Evolutionary conservation across 2,888 invertebrate species (phyloP).

Genomic region (Phasia obesa): DNA sequence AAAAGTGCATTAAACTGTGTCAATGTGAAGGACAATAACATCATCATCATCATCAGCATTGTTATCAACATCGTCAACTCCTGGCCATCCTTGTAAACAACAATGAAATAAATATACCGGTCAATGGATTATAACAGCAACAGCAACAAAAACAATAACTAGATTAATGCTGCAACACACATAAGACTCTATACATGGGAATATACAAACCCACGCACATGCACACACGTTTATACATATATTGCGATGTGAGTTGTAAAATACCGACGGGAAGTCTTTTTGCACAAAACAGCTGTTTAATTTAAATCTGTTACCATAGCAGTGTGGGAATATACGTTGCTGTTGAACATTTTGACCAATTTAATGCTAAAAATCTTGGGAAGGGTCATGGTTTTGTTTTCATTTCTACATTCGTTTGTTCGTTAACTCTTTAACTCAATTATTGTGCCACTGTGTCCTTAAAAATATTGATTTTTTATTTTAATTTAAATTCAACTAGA

Average conservation of each 20-base stretch:
- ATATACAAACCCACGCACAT: neutral
- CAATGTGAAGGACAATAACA: conserved; percentile 68
- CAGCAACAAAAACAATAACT: conserved; percentile 32
- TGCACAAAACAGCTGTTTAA: conserved; percentile 53
- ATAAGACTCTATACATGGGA: neutral
- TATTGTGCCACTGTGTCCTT: conserved; percentile 39
- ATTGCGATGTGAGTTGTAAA: conserved; percentile 20
- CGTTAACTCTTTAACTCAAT: conserved; percentile 32
- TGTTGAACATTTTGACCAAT: conserved; percentile 48
- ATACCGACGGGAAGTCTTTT: conserved; percentile 48
- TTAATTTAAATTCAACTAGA: conserved; percentile 13
- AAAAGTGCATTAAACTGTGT: conserved; percentile 68
- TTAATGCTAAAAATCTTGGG: conserved; percentile 54
- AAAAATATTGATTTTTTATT: conserved; percentile 53
- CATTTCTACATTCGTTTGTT: neutral
- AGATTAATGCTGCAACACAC: conserved; percentile 30
- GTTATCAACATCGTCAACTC: conserved; percentile 37
- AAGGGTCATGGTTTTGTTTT: conserved; percentile 62
- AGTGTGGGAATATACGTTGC: conserved; percentile 52
- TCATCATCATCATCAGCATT: conserved; percentile 49
- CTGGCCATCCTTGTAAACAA: conserved; percentile 25
- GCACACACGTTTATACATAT: neutral
- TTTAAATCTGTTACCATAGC: conserved; percentile 39
- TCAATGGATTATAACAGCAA: conserved; percentile 28
- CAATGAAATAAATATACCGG: conserved; percentile 8